Evolutionary conservation across 2,797 vertebrate species (phyloP), one percentile per base, ranked within the genome.

Genomic region (Sebastes oblongus): DNA sequence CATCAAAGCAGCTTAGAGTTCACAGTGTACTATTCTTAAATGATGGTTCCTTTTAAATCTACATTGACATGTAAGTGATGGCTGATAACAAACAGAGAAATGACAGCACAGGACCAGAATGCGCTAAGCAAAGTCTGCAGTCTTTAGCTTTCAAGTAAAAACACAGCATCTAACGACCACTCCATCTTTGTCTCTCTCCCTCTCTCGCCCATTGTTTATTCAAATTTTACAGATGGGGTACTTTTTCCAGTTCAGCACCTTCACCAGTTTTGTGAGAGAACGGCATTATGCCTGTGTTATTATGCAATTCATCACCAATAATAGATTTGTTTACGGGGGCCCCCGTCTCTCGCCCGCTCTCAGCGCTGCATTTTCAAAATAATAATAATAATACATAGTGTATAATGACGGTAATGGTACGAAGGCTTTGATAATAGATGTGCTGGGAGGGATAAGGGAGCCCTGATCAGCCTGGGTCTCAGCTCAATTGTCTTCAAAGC

Each of bases 251-350:
- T 96, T 96, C 95, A 95, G 94, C 95, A 96, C 95, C 95, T 96
- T 95, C 94, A 91, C 95, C 94, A 93, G 94, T 95, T 95, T 94
- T 93, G 93, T 92, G 94, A 94, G 94, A 94, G 95, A 96, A 94
- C 93, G 93, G 95, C 95, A 96, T 96, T 96, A 96, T 95, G 95
- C 94, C 92, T 85, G 94, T 92, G 94, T 96, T 96, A 96, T 96
- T 96, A 96, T 96, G 95, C 95, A 96, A 96, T 96, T 96, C 95
- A 96, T 96, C 96, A 96, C 95, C 95, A 96, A 96, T 96, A 96
- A 96, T 96, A 96, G 95, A 96, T 96, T 96, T 96, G 95, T 96
- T 96, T 96, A 96, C 94, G 94, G 94, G 93, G 86, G 87, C 89
- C 90, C 90, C 91, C 91, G 90, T 95, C 94, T 92, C 94, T 90